phyloP scores from a whole-genome alignment of 2,113 vertebrate genomes.

The Diglossa brunneiventris region DNA sequence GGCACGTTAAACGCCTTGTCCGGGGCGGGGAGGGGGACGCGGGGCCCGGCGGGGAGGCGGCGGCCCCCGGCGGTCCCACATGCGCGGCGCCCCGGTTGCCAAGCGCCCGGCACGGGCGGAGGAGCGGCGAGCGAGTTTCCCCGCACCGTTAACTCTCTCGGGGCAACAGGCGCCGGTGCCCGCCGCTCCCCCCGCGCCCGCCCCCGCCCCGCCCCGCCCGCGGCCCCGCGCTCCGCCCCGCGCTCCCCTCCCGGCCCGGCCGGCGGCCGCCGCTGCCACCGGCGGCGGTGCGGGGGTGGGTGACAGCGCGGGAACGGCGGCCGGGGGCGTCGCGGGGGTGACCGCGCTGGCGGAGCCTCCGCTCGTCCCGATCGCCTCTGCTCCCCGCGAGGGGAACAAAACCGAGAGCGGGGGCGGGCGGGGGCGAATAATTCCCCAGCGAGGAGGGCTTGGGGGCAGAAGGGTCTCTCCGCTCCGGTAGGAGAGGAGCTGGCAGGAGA shows the following conservation, averaged over 20 bases:
- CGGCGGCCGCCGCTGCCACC: too few relatives aligned
- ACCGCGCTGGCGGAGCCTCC: not conserved
- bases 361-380: not conserved
- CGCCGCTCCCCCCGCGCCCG: not conserved
- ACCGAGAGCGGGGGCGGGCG: not conserved
- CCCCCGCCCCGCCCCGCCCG: too few relatives aligned
- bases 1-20: slow-evolving; percentile 80
- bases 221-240: not conserved
- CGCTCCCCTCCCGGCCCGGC: too few relatives aligned
- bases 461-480: not conserved
- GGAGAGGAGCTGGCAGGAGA: not conserved
- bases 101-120: not conserved
- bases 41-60: slow-evolving; percentile 36
- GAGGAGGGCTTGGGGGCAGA: not conserved
- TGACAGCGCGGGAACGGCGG: fast-evolving
- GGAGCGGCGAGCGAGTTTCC: not conserved
- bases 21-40: slow-evolving; percentile 53
- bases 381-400: not conserved
- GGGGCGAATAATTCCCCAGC: not conserved
- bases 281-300: not conserved
- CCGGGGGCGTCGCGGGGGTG: not conserved
- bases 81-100: slow-evolving; percentile 39
- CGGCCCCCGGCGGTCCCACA: not conserved
- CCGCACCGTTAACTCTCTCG: not conserved
- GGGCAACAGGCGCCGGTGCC: not conserved